A percentile compares a stretch with the other conserved stretches of the same genome.
These are phyloP conservation scores for Scaptomyza reducta DNA, from an alignment of 2,888 invertebrate genomes.

Conservation along the genomic window DNA sequence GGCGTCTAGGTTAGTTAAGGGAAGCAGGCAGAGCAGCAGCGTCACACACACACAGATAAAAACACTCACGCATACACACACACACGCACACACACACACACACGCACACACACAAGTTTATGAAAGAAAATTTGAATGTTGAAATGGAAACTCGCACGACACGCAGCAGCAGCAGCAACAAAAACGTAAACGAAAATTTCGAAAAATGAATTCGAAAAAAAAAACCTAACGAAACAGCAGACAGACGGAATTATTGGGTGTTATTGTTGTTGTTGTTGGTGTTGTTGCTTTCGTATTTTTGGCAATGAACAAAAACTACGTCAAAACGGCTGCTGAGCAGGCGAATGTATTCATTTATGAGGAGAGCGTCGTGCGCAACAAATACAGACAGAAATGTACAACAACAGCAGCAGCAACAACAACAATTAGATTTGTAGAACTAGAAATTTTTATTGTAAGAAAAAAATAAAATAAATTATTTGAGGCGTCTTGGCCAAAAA, in stretches of 20 bases:
- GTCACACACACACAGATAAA: slow-evolving; percentile 1
- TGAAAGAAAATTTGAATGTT: slow-evolving; percentile 72
- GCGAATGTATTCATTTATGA: slow-evolving; percentile 58
- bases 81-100: slow-evolving; percentile 4
- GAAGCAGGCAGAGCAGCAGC: not conserved
- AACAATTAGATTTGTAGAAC: slow-evolving; percentile 15
- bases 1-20: slow-evolving; percentile 54
- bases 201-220: slow-evolving; percentile 15
- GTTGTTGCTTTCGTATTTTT: slow-evolving; percentile 73
- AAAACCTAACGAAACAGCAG: slow-evolving; percentile 20
- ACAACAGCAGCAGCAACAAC: slow-evolving; percentile 26
- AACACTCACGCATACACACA: slow-evolving; percentile 25
- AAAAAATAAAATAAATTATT: not conserved
- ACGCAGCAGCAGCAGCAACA: slow-evolving; percentile 21
- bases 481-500: slow-evolving; percentile 51
- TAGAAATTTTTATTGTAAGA: too few relatives aligned
- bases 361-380: slow-evolving; percentile 77
- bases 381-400: slow-evolving; percentile 13
- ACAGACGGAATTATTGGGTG: slow-evolving; percentile 23
- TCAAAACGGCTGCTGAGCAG: slow-evolving; percentile 51
- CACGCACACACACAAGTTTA: slow-evolving; percentile 57
- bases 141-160: slow-evolving; percentile 77
- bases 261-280: slow-evolving; percentile 9
- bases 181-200: slow-evolving; percentile 14
- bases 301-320: slow-evolving; percentile 80